Base-by-base conservation (phyloP, 2,113 vertebrate genomes). In the Alligator sinensis region DNA sequence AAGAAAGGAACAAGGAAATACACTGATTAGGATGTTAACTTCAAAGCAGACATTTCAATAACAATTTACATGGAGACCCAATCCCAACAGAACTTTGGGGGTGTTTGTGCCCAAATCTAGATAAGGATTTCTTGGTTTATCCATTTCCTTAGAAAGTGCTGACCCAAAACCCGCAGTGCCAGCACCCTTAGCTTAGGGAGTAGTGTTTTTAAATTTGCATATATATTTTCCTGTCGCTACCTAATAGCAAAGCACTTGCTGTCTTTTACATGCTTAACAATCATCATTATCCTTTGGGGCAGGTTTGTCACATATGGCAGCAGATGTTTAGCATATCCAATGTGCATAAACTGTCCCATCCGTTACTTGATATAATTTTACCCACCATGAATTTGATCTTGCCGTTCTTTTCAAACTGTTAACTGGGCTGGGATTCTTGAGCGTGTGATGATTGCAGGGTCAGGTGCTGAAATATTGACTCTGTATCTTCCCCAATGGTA, bases 401-500 rank as follows among this genome's bases (percentile, higher is more conserved):
- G 17, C 18, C 88, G 86, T 88, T 2, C 3, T 24, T 64, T 88
- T 62, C 25, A 47, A 6, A 34, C 85, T 77, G 77, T 60, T 80
- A 19, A 34, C 86, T 85, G 57, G 21, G 78, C 19, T 59, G 18
- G n/a, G 87, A 64, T 13, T 6, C 30, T n/a, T 84, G 77, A 93
- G 21, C 59, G 13, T 60, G 18, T 28, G 95, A 95, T 92, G 87
- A 15, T 75, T 92, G 90, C 55, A 94, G 94, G 96, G 80, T 19
- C 28, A 87, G 54, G 60, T 88, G 34, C 84, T 88, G 87, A 79
- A 86, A 75, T 87, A 68, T 90, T 83, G 93, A 6, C 84, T 86
- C 92, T 95, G 93, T 89, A 74, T 38, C 95, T 91, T 93, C 94
- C 93, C 91, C 93, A 90, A 96, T 95, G 47, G 27, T 21, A 95